Base-by-base conservation (phyloP, 1,140 invertebrate species). In the Epicauta chinensis region DNA sequence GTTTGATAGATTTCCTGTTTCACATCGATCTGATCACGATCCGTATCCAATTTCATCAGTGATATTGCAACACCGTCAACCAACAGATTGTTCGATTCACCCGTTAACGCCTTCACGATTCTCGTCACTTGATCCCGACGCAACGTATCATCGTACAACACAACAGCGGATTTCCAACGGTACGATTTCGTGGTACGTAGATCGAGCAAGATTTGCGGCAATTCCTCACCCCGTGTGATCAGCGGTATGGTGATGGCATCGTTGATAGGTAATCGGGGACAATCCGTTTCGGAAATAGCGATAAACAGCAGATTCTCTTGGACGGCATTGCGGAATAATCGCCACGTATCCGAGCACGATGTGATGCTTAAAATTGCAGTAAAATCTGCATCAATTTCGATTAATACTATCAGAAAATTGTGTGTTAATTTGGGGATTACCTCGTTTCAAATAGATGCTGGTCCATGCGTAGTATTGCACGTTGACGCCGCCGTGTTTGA, bases 201-300 rank as follows among this genome's bases (percentile, higher is more conserved):
- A 68, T 91, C 88, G 0, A 87, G 70, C 9, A 89, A 64, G 3
- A 90, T 70, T 72, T 90, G 88, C 0, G 86, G 77, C 32, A 89
- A 63, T 69, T 89, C 88, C 38, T 82, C 73, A 2, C 84, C 82
- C 2, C 71, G 68, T 1, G 71, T 67, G 2, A 83, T 67, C 40
- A 84, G 67, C 0, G 88, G 87, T 16, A 89, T 75, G 32, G 81
- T 85, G n/a, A 89, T 71, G 1, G 83, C 85, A 3, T 77, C 72
- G 15, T 76, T 65, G 1, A 69, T 56, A 1, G 83, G 81, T 47
- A 90, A 65, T 39, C 88, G 73, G 0, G 86, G 83, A 68, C 88
- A 91, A 57, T 87, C 82, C 0, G 78, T 70, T 49, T 66, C 64
- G 63, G 78, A 79, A 55, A 81, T 73, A 1, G 86, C 83, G 16